phyloP scores from a whole-genome alignment of 2,113 vertebrate species.

The Ariopsis seemanni region DNA sequence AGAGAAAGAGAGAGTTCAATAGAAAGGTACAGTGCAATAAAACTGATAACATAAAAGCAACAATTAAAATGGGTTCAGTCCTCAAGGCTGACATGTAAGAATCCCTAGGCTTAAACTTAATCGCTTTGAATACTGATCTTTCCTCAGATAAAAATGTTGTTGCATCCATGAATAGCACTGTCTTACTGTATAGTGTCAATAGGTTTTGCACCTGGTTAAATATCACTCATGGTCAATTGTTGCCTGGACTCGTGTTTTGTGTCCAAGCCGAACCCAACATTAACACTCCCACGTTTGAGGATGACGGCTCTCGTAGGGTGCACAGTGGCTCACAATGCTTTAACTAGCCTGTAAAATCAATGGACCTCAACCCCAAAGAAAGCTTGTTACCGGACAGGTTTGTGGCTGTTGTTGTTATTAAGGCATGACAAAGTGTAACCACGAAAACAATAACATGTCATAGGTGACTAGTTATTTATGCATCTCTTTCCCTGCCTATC shows the following conservation, averaged over 20 bases:
- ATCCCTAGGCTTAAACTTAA: background rate
- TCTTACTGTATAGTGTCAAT: background rate
- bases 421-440: background rate
- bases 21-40: background rate
- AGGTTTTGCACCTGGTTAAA: background rate
- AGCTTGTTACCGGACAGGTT: background rate
- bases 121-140: background rate
- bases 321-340: background rate
- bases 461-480: background rate
- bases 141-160: background rate
- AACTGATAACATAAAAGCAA: background rate
- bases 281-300: background rate
- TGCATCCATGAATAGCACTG: background rate
- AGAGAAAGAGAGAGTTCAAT: conserved; percentile 9
- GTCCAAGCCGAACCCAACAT: background rate
- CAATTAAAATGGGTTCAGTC: background rate
- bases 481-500: background rate
- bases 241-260: background rate
- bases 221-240: background rate
- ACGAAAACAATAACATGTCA: background rate
- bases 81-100: background rate
- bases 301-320: background rate
- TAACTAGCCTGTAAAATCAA: background rate
- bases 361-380: background rate
- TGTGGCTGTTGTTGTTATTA: background rate